Evolutionary conservation across 2,888 invertebrate genomes (phyloP).

Genomic region (Trachelus troglodyta): DNA sequence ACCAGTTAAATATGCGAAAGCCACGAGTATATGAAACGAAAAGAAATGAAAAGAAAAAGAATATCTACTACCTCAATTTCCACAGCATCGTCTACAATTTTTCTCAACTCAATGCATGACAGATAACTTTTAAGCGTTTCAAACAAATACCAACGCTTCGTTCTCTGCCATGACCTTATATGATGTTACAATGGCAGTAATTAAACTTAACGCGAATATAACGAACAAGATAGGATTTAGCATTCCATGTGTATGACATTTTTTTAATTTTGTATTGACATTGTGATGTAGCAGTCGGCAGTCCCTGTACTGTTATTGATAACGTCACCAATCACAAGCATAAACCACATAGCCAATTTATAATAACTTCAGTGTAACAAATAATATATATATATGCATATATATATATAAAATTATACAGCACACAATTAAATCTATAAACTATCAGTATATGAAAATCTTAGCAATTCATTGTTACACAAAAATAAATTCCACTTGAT

Average conservation of each 20-base stretch:
- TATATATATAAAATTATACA: background rate
- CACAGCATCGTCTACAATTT: background rate
- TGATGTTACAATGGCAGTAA: background rate
- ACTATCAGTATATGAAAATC: background rate
- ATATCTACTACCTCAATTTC: background rate
- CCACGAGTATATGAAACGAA: conserved; percentile 1
- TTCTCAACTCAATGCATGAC: background rate
- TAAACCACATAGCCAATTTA: conserved; percentile 47
- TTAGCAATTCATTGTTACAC: background rate
- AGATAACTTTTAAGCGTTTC: background rate
- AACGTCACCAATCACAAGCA: conserved; percentile 40
- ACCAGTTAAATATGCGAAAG: background rate
- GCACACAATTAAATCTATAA: background rate
- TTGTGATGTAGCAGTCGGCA: conserved; percentile 55
- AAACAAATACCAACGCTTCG: background rate
- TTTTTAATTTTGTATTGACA: conserved; percentile 33
- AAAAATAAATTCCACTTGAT: too few species aligned
- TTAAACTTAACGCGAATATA: background rate
- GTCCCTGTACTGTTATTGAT: conserved; percentile 47
- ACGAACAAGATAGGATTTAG: conserved; percentile 12
- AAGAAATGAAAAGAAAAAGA: background rate
- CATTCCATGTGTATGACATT: conserved; percentile 40
- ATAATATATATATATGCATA: background rate
- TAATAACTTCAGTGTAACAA: conserved; percentile 14
- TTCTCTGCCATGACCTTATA: background rate